phyloP scores from a whole-genome alignment of 2,888 invertebrate genomes.

The Sesamia inferens region DNA sequence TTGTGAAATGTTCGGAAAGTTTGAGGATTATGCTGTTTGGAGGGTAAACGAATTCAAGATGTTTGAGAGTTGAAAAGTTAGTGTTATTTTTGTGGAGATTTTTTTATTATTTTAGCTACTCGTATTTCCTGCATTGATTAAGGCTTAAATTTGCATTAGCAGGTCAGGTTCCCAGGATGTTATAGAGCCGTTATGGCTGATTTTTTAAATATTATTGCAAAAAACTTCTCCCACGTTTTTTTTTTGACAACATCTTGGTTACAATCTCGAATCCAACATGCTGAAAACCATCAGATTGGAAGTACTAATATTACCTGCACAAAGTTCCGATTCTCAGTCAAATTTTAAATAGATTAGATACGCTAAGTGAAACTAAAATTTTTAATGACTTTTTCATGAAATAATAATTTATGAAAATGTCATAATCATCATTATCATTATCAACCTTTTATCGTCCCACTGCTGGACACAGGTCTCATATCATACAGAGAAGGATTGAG shows the following conservation, averaged over 20 bases:
- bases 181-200: not conserved
- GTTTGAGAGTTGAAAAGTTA: not conserved
- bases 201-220: not conserved
- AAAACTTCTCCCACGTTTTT: not conserved
- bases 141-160: not conserved
- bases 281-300: not conserved
- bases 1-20: conserved; percentile 29
- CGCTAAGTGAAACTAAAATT: not conserved
- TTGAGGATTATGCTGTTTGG: conserved; percentile 22
- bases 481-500: too few relatives aligned
- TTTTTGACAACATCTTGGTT: not conserved
- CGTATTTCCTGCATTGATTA: not conserved
- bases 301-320: not conserved
- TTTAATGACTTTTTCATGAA: not conserved
- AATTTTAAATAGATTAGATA: not conserved
- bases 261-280: not conserved
- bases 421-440: too few relatives aligned
- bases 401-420: not conserved
- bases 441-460: too few relatives aligned
- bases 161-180: not conserved
- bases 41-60: conserved; percentile 9
- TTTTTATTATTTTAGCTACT: not conserved
- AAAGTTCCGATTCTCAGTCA: not conserved
- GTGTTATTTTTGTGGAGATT: not conserved
- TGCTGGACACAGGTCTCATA: too few relatives aligned